Evolutionary conservation across 2,797 vertebrate species (phyloP).

Genomic region (Coluber constrictor): DNA sequence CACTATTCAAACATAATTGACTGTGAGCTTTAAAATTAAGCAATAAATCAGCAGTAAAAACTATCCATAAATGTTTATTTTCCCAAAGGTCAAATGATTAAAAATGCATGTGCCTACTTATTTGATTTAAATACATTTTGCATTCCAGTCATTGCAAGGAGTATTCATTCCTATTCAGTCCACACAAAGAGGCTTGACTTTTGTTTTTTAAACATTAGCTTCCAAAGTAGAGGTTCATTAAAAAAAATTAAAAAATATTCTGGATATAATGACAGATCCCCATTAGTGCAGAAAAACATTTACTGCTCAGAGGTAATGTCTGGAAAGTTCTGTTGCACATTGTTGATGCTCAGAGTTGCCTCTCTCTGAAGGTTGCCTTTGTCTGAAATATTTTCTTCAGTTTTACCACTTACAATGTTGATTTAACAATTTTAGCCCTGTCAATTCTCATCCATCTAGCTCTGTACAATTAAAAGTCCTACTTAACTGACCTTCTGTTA

Average conservation of each 20-base stretch:
- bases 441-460: not conserved
- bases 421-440: not conserved
- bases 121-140: slow-evolving; percentile 18
- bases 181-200: not conserved
- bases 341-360: not conserved
- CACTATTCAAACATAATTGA: slow-evolving; percentile 7
- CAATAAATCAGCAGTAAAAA: slow-evolving; percentile 31
- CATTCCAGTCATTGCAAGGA: not conserved
- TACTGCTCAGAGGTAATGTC: not conserved
- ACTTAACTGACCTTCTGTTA: not conserved
- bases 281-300: not conserved
- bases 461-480: not conserved
- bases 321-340: not conserved
- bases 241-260: not conserved
- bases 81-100: slow-evolving; percentile 32
- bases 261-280: slow-evolving; percentile 16
- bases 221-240: not conserved
- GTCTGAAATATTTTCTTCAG: not conserved
- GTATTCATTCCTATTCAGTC: not conserved
- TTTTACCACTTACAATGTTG: not conserved
- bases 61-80: slow-evolving; percentile 27
- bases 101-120: slow-evolving; percentile 19
- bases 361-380: not conserved
- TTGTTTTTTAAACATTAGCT: not conserved
- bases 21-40: not conserved